Percentiles rank a stretch among this genome's conserved stretches.
These are phyloP conservation scores for Hydrotaea diabolus DNA, from an alignment of 2,888 invertebrate genomes.

Conservation along the genomic window DNA sequence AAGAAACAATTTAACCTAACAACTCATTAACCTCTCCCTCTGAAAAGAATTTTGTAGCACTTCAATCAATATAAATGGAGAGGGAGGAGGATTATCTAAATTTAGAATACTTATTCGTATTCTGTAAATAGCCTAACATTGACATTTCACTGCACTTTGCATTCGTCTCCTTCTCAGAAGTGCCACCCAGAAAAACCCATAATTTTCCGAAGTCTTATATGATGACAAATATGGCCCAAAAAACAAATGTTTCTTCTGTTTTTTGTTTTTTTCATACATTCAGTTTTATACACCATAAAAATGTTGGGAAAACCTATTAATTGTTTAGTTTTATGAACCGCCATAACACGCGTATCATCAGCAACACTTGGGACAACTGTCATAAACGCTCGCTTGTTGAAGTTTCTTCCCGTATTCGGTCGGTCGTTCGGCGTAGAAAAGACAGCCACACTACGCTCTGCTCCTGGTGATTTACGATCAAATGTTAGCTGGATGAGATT, in stretches of 20 bases:
- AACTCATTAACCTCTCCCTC: too few relatives aligned
- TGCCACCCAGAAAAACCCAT: neutral
- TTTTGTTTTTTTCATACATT: neutral
- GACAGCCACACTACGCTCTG: neutral
- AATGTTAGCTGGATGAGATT: neutral
- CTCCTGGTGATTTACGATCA: conserved; percentile 9
- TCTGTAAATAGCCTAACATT: too few relatives aligned
- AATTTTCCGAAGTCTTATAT: neutral
- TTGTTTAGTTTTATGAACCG: conserved; percentile 64
- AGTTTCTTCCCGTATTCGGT: neutral
- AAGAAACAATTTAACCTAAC: too few relatives aligned
- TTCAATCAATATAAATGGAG: too few relatives aligned
- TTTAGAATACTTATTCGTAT: too few relatives aligned
- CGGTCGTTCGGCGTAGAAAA: neutral
- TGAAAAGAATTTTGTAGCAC: too few relatives aligned
- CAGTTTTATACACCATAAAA: conserved; percentile 15
- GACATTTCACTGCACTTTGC: neutral
- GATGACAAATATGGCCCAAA: conserved; percentile 18
- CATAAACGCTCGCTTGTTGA: conserved; percentile 10
- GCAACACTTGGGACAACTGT: conserved; percentile 9
- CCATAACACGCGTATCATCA: conserved; percentile 23
- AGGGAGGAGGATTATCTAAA: too few relatives aligned
- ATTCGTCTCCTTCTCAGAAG: neutral
- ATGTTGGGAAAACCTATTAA: conserved; percentile 47
- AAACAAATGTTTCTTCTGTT: too few relatives aligned